These are phyloP conservation scores for Hybos culiciformis DNA, from an alignment of 2,888 invertebrate species.

Conservation along the genomic window DNA sequence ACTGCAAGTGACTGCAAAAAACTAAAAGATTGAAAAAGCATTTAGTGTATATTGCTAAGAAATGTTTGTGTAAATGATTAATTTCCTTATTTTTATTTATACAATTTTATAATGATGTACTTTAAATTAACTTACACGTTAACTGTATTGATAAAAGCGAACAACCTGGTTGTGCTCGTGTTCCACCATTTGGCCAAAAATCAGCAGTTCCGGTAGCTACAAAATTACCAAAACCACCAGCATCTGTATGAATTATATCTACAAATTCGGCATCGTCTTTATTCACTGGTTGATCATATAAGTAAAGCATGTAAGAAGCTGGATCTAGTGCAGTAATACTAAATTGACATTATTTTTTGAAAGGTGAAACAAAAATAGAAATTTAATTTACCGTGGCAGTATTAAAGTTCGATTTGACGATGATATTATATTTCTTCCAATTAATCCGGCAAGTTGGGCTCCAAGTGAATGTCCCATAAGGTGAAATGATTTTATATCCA, in stretches of 20 bases:
- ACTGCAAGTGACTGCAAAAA: conserved; percentile 42
- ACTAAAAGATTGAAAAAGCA: conserved; percentile 24
- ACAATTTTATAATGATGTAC: not conserved
- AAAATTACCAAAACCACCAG: conserved; percentile 45
- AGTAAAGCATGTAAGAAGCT: conserved; percentile 15
- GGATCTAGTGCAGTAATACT: conserved; percentile 17
- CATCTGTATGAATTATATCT: conserved; percentile 60
- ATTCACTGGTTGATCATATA: conserved; percentile 37
- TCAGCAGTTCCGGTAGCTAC: conserved; percentile 52
- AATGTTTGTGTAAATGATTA: not conserved
- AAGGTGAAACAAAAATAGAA: not conserved
- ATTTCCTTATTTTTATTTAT: not conserved
- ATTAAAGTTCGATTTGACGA: conserved; percentile 11
- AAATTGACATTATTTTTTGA: no score
- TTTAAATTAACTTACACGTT: conserved; percentile 14
- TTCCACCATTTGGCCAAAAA: conserved; percentile 62
- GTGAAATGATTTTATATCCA: conserved; percentile 13
- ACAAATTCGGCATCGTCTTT: conserved; percentile 54
- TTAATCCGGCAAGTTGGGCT: conserved; percentile 14
- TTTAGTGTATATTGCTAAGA: no score
- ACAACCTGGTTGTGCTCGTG: conserved; percentile 55
- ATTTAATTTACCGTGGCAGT: conserved; percentile 10
- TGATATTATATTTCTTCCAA: conserved; percentile 12
- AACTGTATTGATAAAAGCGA: conserved; percentile 18
- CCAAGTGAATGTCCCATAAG: conserved; percentile 19